A percentile compares a stretch with the other conserved stretches of the same genome.
These are phyloP conservation scores for Sesia apiformis DNA, from an alignment of 2,888 invertebrate species.

Conservation along the genomic window DNA sequence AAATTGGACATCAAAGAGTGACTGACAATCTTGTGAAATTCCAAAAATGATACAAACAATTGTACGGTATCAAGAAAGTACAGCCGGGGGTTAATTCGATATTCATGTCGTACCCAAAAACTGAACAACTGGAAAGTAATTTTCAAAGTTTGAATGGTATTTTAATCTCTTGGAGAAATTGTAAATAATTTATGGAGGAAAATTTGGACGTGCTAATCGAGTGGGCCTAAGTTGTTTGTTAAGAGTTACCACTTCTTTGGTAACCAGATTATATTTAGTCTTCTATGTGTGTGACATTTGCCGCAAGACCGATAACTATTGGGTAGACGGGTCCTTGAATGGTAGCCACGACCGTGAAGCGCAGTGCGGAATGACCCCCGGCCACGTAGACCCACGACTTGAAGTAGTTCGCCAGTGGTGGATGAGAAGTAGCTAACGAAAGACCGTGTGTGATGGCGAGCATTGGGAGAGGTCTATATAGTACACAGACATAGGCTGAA, in stretches of 20 bases:
- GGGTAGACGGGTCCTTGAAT: no score
- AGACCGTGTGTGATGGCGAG: no score
- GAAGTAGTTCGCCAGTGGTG: no score
- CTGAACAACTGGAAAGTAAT: slow-evolving; percentile 16
- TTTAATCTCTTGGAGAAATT: slow-evolving; percentile 21
- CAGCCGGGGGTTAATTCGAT: background rate
- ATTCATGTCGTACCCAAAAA: background rate
- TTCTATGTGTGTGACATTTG: no score
- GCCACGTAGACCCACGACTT: no score
- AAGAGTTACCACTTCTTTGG: background rate
- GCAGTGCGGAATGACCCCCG: no score
- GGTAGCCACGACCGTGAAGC: no score
- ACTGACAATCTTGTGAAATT: background rate
- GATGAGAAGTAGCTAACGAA: no score
- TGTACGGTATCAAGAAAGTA: background rate
- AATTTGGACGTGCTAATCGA: slow-evolving; percentile 8
- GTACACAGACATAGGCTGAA: no score
- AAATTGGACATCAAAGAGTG: background rate
- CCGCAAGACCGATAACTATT: no score
- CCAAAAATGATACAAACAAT: background rate
- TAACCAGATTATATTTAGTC: no score
- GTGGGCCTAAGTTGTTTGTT: background rate
- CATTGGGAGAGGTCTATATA: no score
- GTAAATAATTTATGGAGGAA: slow-evolving; percentile 18
- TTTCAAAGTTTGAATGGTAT: slow-evolving; percentile 20